Percentiles rank a stretch among this genome's conserved stretches.
These are phyloP conservation scores for Fundulus diaphanus DNA, from an alignment of 2,797 vertebrate species.

Conservation along the genomic window DNA sequence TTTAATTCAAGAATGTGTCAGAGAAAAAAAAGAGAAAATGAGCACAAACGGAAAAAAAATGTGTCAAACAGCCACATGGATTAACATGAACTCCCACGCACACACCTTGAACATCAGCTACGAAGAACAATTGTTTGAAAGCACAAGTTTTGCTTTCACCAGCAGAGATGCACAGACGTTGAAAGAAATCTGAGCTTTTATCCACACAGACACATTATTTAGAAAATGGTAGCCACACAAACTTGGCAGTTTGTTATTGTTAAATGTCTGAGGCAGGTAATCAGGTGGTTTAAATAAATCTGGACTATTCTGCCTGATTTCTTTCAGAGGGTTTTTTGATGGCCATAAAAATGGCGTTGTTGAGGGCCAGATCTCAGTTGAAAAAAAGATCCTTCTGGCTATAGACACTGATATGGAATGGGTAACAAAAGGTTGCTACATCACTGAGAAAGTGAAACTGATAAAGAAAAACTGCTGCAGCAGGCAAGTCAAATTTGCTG, in stretches of 20 bases:
- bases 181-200: constrained; percentile 22
- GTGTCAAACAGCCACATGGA: constrained; percentile 30
- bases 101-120: constrained; percentile 26
- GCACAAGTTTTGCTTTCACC: constrained; percentile 2
- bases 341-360: not conserved
- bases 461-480: too few species aligned
- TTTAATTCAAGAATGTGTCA: constrained; percentile 48
- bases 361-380: too few species aligned
- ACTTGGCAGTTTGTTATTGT: not conserved
- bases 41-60: too few species aligned
- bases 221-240: not conserved
- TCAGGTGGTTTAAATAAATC: not conserved
- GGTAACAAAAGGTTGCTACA: too few species aligned
- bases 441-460: too few species aligned
- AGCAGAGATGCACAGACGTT: not conserved
- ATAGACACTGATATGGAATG: too few species aligned
- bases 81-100: constrained; percentile 44
- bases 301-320: not conserved
- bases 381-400: too few species aligned
- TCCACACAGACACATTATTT: not conserved
- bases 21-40: too few species aligned
- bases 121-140: constrained; percentile 8
- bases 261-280: not conserved
- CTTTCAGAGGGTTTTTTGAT: not conserved
- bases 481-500: too few species aligned